Conservation (phyloP, 2,797 vertebrate genomes). For the Alcedo quadribrachys region DNA sequence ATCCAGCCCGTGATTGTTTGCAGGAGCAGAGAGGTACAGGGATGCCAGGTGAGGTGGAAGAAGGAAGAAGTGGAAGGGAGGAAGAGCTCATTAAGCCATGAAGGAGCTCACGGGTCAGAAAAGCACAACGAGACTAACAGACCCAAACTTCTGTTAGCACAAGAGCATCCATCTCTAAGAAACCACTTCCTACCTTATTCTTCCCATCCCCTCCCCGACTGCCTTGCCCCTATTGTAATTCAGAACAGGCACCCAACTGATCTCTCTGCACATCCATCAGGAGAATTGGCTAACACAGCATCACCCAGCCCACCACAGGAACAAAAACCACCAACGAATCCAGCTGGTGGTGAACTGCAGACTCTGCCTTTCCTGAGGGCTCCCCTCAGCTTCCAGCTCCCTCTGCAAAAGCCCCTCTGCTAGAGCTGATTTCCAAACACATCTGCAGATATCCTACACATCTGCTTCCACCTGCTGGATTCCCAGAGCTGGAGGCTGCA, state of each 20-base stretch:
- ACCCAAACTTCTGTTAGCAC: background rate
- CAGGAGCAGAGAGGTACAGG: background rate
- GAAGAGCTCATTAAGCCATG: background rate
- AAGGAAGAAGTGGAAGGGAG: background rate
- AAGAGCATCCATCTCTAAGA: background rate
- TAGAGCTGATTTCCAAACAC: background rate
- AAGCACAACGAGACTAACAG: background rate
- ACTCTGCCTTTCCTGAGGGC: background rate
- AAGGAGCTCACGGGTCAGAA: background rate
- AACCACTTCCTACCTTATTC: conserved; percentile 38
- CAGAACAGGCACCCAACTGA: conserved; percentile 14
- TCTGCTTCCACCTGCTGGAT: conserved; percentile 72
- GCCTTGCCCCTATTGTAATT: background rate
- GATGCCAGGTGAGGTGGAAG: background rate
- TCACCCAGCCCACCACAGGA: background rate
- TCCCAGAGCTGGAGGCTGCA: conserved; percentile 8
- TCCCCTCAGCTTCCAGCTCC: background rate
- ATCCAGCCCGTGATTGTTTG: background rate
- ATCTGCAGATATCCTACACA: conserved; percentile 3
- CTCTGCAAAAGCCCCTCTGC: background rate
- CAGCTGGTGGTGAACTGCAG: background rate
- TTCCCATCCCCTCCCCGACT: background rate
- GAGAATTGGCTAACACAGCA: conserved; percentile 16
- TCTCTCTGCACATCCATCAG: background rate
- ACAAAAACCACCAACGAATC: conserved; percentile 53